Evolutionary conservation across 2,888 invertebrate species (phyloP).

Genomic region (Pheosia tremula): DNA sequence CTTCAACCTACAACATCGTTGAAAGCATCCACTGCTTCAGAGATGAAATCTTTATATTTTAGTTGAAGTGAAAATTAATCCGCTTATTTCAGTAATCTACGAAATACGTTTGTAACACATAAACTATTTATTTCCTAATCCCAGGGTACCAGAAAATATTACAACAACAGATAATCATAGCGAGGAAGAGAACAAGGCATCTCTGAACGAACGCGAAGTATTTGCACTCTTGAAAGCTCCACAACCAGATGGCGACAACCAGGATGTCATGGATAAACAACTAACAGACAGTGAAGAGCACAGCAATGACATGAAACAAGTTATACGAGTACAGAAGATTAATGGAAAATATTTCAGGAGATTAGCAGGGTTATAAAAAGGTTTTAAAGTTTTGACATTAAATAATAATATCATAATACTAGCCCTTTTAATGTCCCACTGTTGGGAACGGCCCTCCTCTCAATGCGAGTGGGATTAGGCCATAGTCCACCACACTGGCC

Average conservation of each 20-base stretch:
- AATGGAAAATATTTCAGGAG: slow-evolving; percentile 58
- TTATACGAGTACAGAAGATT: slow-evolving; percentile 49
- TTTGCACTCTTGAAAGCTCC: slow-evolving; percentile 47
- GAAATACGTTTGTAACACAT: neutral
- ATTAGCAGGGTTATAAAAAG: slow-evolving; percentile 35
- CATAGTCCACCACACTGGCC: no score
- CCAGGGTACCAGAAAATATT: neutral
- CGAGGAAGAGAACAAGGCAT: neutral
- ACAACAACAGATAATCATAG: neutral
- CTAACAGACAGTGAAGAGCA: slow-evolving; percentile 32
- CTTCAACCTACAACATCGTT: no score
- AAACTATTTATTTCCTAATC: neutral
- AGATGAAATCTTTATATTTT: no score
- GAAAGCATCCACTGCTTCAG: no score
- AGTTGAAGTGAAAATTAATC: no score
- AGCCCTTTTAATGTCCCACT: no score
- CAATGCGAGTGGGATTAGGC: no score
- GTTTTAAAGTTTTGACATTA: neutral
- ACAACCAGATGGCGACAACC: slow-evolving; percentile 58
- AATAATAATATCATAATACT: no score
- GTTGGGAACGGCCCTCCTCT: no score
- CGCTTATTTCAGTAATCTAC: no score
- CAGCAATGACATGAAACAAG: slow-evolving; percentile 27
- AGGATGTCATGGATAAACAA: slow-evolving; percentile 38
- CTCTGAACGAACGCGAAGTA: slow-evolving; percentile 42